These are phyloP conservation scores for Leucosticte australis DNA, from an alignment of 2,113 vertebrate genomes.

Conservation along the genomic window DNA sequence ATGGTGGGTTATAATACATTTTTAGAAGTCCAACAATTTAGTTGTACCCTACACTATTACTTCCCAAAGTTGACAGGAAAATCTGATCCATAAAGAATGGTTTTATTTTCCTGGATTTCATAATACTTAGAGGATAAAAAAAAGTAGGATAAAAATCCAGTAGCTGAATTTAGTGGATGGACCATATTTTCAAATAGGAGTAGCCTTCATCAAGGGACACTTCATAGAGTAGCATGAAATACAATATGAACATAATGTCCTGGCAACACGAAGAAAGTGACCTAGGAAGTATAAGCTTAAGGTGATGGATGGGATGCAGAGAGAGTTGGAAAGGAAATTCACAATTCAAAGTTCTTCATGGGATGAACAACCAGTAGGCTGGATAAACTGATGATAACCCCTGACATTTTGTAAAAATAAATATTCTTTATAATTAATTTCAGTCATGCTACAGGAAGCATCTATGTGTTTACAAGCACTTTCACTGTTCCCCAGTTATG, in stretches of 20 bases:
- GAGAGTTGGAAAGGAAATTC: neutral
- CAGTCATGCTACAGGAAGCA: neutral
- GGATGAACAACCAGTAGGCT: neutral
- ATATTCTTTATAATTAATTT: neutral
- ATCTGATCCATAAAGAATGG: neutral
- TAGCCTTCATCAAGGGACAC: neutral
- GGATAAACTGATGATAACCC: neutral
- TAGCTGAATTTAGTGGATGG: neutral
- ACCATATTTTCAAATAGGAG: neutral
- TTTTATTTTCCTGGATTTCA: neutral
- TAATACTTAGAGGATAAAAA: neutral
- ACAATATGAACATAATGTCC: neutral
- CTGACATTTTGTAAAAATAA: neutral
- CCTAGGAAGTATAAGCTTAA: neutral
- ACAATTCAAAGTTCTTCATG: neutral
- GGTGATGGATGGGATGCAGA: neutral
- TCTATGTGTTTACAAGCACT: neutral
- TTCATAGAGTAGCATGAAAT: neutral
- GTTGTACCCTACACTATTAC: neutral
- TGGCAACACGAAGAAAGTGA: neutral
- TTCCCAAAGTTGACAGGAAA: neutral
- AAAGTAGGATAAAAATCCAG: neutral
- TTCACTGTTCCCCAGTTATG: neutral
- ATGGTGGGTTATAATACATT: neutral
- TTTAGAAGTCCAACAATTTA: neutral